Evolutionary conservation across 2,797 vertebrate genomes (phyloP), one percentile per base, ranked within the genome.

Genomic region (Sebastes umbrosus): DNA sequence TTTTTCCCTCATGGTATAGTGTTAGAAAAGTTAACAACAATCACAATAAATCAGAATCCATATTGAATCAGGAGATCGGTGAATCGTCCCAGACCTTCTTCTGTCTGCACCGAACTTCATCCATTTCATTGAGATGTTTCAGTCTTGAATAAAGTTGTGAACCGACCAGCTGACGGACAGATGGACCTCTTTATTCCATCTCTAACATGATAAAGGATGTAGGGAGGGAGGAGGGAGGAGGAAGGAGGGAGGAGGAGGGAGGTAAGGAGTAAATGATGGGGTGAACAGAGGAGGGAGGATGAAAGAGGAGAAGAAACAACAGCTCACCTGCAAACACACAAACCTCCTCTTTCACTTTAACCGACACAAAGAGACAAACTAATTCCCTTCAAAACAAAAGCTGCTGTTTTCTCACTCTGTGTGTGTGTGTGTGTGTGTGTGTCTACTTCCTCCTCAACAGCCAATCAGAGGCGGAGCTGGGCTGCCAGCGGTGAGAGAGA

Each of bases 401-500:
- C 83, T 78, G 71, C 50, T 70, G 22, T 55, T 34, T 36, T 43
- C 24, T 68, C 74, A 31, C 73, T 8, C 3, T 27, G 6, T 50
- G 24, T n/a, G 24, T 52, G 27, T 73, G 43, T 73, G 58, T 64
- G 27, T 62, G 24, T 25, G 24, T 25, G 24, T 25, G 3, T 25
- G 24, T 22, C 0, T 13, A 69, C 80, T 86, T 87, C 86, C 84
- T 85, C 59, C 74, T 84, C 64, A 29, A 60, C 83, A 69, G 82
- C 84, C 89, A 90, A 90, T 93, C 89, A 90, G 83, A 86, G 80
- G 80, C 55, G 25, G 78, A 84, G 77, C 67, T 79, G 55, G 9
- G 64, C 83, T 72, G 68, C 82, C 86, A 84, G 79, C 46, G 5
- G 79, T 69, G 88, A 90, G 74, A 77, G 36, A 87, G 80, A 92